These are phyloP conservation scores for Protonibea diacanthus DNA, from an alignment of 2,797 vertebrate species.

Conservation along the genomic window DNA sequence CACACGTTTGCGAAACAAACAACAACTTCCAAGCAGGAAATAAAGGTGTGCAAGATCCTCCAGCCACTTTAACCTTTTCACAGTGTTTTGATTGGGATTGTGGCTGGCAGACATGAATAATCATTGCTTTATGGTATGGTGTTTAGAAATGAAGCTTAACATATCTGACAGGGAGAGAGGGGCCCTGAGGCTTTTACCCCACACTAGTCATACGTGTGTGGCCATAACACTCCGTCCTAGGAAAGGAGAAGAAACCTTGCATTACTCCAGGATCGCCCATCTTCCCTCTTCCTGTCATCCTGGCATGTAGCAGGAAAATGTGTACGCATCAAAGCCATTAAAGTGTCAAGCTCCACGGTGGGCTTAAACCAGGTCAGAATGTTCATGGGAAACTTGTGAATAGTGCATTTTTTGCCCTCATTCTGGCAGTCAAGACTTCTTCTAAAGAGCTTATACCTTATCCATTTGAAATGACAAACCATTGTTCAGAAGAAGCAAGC, in stretches of 20 bases:
- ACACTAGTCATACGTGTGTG: slow-evolving; percentile 16
- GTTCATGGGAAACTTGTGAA: slow-evolving; percentile 56
- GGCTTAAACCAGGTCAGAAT: slow-evolving; percentile 67
- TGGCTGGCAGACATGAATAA: slow-evolving; percentile 20
- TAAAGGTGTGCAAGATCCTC: not conserved
- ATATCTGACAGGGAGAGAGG: slow-evolving; percentile 38
- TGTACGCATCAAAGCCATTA: slow-evolving; percentile 81
- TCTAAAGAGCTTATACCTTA: slow-evolving; percentile 52
- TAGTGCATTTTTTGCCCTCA: slow-evolving; percentile 63
- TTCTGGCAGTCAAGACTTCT: slow-evolving; percentile 61
- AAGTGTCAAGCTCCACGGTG: slow-evolving; percentile 68
- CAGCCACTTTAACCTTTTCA: slow-evolving; percentile 3
- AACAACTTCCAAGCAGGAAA: slow-evolving; percentile 19
- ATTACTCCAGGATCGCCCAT: slow-evolving; percentile 24
- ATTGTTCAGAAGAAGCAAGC: slow-evolving; percentile 41
- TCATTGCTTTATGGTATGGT: slow-evolving; percentile 14
- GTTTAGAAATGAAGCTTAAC: slow-evolving; percentile 38
- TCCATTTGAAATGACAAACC: slow-evolving; percentile 57
- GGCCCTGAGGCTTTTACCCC: slow-evolving; percentile 30
- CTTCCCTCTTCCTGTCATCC: slow-evolving; percentile 50
- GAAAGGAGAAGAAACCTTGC: slow-evolving; percentile 37
- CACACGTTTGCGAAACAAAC: slow-evolving; percentile 13
- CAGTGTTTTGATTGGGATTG: slow-evolving; percentile 17
- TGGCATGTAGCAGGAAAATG: slow-evolving; percentile 55
- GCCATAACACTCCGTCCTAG: slow-evolving; percentile 35